A percentile compares a stretch with the other conserved stretches of the same genome.
Conservation (phyloP, 2,888 invertebrate species). For the Chouioia cunea region DNA sequence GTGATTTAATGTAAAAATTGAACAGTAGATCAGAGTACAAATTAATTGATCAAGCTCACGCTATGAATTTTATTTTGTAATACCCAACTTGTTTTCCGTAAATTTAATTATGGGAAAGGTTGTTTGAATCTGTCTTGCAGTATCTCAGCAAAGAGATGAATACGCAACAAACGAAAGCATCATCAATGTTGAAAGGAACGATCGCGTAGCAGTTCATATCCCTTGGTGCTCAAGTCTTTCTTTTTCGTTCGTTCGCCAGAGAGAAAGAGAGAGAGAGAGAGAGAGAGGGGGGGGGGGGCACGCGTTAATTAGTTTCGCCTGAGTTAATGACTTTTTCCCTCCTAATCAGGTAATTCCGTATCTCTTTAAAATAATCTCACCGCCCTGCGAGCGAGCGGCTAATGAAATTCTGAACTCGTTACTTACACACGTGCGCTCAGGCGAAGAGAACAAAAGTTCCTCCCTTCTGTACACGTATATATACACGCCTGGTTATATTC, state of each 20-base stretch:
- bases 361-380: slow-evolving; percentile 70
- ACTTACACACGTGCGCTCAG: slow-evolving; percentile 63
- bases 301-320: slow-evolving; percentile 69
- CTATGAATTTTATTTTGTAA: no score
- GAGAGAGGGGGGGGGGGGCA: slow-evolving; percentile 58
- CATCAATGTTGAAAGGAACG: no score
- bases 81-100: no score
- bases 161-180: no score
- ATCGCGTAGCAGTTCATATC: slow-evolving; percentile 33
- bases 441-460: slow-evolving; percentile 43
- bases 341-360: slow-evolving; percentile 70
- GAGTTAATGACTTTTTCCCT: slow-evolving; percentile 70
- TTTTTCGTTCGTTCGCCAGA: background rate
- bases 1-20: no score
- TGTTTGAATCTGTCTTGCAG: no score
- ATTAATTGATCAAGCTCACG: no score
- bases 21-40: no score
- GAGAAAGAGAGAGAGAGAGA: slow-evolving; percentile 9
- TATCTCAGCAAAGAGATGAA: no score
- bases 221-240: slow-evolving; percentile 36
- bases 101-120: no score
- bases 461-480: slow-evolving; percentile 5
- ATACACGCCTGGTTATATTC: slow-evolving; percentile 16
- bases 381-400: slow-evolving; percentile 61
- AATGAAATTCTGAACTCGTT: slow-evolving; percentile 70